Percentiles rank a stretch among this genome's conserved stretches.
Evolutionary conservation across 2,888 invertebrate genomes (phyloP).

Genomic region (Sepiola atlantica): DNA sequence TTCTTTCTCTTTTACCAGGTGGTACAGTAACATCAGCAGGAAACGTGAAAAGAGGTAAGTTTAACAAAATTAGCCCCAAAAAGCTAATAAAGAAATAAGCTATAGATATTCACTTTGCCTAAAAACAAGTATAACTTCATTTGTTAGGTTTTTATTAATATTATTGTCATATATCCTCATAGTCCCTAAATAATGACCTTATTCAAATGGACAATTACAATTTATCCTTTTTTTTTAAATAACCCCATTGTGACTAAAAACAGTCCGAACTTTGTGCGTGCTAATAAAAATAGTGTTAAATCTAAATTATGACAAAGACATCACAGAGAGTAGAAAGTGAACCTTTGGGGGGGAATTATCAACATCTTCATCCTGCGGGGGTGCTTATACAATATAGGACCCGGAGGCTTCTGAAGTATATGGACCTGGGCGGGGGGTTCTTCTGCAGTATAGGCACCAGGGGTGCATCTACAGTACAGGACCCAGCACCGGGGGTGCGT

Average conservation of each 20-base stretch:
- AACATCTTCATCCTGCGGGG: too few species aligned
- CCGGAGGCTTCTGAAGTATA: too few species aligned
- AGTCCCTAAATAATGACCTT: not conserved
- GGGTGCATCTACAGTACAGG: too few species aligned
- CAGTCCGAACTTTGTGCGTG: too few species aligned
- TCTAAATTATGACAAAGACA: too few species aligned
- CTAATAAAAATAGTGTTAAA: too few species aligned
- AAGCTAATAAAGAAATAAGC: constrained; percentile 34
- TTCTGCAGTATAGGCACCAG: too few species aligned
- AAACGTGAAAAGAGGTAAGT: constrained; percentile 47
- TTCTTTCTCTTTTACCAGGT: constrained; percentile 33
- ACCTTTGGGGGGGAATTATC: too few species aligned
- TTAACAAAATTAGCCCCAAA: constrained; percentile 8
- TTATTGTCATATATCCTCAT: not conserved
- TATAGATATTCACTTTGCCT: not conserved
- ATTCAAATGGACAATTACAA: not conserved
- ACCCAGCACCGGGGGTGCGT: too few species aligned
- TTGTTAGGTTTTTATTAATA: not conserved
- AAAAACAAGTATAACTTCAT: not conserved
- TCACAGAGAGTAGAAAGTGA: too few species aligned
- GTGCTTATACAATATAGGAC: too few species aligned
- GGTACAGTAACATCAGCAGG: constrained; percentile 41
- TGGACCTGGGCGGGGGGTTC: too few species aligned
- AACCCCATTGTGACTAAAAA: not conserved
- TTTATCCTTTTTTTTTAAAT: not conserved